Evolutionary conservation across 2,888 invertebrate genomes (phyloP), one percentile per base, ranked within the genome.

Genomic region (Machimus atricapillus): DNA sequence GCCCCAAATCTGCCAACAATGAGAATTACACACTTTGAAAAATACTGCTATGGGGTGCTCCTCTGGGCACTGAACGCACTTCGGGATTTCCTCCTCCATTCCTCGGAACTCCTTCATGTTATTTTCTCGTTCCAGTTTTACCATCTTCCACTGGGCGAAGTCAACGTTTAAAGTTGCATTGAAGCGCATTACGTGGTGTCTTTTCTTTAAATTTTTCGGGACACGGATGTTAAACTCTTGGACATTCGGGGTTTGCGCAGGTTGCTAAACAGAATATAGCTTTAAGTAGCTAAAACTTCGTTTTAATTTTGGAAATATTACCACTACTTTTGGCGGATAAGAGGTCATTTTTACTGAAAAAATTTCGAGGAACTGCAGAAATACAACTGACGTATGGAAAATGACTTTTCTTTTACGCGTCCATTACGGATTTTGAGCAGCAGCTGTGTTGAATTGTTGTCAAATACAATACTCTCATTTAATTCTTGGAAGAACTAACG

Each of bases 41-140:
- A 34, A 16, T 40, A 74, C 43, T n/a, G n/a, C n/a, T n/a, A n/a
- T n/a, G n/a, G 14, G n/a, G n/a, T n/a, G n/a, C n/a, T n/a, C n/a
- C n/a, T n/a, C n/a, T n/a, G n/a, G n/a, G n/a, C n/a, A n/a, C n/a
- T 58, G 85, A 79, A 89, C 90, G 90, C 93, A 95, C 95, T 98
- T 99, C 0, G 99, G 99, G 94, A 96, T 95, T 82, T 97, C 97
- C 90, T 98, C 98, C 46, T 98, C 98, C 46, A 95, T 91, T 9
- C 96, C 96, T 90, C 96, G 97, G 91, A 96, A 98, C 91, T 98
- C 98, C 90, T 95, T 97, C 93, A 97, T 95, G 91, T 98, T 98
- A 91, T 98, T 98, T 91, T 99, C 98, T 85, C 98, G 93, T 90
- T 98, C 98, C 96, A 99, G 95, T 92, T 97, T 98, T 0, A 97